Base-by-base conservation (phyloP, 2,113 vertebrate species). In the Istiophorus platypterus region DNA sequence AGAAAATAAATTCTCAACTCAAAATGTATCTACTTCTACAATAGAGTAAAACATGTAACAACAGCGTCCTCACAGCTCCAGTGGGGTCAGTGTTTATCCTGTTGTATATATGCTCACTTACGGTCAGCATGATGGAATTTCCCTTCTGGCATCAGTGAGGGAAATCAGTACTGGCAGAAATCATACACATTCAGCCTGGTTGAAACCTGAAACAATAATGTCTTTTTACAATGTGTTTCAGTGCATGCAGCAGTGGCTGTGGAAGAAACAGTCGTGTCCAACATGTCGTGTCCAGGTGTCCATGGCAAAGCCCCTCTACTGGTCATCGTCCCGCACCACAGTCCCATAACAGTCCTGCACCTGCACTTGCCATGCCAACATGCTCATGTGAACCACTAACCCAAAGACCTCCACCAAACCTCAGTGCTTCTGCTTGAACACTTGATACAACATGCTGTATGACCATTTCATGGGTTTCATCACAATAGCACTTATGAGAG, bases 161-260 rank as follows among this genome's bases (percentile, higher is more conserved):
- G 39, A 72, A 84, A 89, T 89, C 85, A 81, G 79, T 89, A 52
- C 4, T 17, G 39, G 57, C 24, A 64, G 11, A 77, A 74, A 66
- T 27, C 18, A 69, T 37, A 54, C 42, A 15, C 20, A 41, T 47
- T 15, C 29, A 29, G 5, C 20, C 39, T 42, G 31, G 7, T 1
- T 49, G 18, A 27, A 69, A 76, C 64, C 0, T 39, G 13, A n/a
- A 1, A 22, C 6, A 20, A 20, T 34, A 12, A 41, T 29, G 6
- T n/a, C 64, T 20, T 45, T 71, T 63, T 59, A 34, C 37, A 72
- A 37, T 91, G 74, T 89, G 76, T 91, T 92, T 86, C 88, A 93
- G 92, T 91, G 79, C 68, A 88, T 93, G 87, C 81, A 92, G 73
- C 92, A 88, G 77, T 88, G 92, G 87, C 77, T 95, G 42, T 91